Base-by-base conservation (phyloP, 2,797 vertebrate species). In the Amblyopsis hoosieri region DNA sequence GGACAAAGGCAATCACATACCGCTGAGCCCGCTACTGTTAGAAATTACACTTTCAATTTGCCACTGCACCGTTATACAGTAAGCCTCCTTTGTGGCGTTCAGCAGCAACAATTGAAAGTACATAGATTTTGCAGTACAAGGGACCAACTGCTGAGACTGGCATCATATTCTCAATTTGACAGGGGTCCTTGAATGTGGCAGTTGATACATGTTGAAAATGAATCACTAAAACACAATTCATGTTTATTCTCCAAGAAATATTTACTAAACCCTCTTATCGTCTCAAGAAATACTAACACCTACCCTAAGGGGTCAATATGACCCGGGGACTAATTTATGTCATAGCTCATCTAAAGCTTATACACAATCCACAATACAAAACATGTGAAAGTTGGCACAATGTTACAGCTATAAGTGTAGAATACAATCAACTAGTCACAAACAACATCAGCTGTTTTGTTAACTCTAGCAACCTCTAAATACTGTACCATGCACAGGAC, bases 1-100 rank as follows among this genome's bases (percentile, higher is more conserved):
- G 82, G 80, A 82, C 57, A 68, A 68, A 80, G 78, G 83, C 91
- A 89, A 90, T 91, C 80, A 80, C 73, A 81, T 83, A 85, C 87
- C 14, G 69, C 87, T 88, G 87, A 76, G 87, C 68, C 77, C 71
- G 65, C 77, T 84, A 91, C 87, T 91, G 86, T 90, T 76, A 82
- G 86, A 91, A 92, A 93, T 92, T 88, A 91, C 79, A 78, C 84
- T 90, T 92, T 92, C 90, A 89, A 91, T 93, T 90, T 90, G 81
- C 83, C 62, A 67, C 48, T 51, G 23, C 60, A 63, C 75, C 64
- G 81, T 58, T 31, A 13, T 70, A 68, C 74, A 82, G 73, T 75
- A 66, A 84, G 72, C 69, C 78, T 81, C 82, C 78, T 80, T 80
- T 74, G 84, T 84, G 73, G 86, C 79, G 80, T 89, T 81, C 74